Evolutionary conservation across 2,797 vertebrate genomes (phyloP).

Genomic region (Agapornis canus): DNA sequence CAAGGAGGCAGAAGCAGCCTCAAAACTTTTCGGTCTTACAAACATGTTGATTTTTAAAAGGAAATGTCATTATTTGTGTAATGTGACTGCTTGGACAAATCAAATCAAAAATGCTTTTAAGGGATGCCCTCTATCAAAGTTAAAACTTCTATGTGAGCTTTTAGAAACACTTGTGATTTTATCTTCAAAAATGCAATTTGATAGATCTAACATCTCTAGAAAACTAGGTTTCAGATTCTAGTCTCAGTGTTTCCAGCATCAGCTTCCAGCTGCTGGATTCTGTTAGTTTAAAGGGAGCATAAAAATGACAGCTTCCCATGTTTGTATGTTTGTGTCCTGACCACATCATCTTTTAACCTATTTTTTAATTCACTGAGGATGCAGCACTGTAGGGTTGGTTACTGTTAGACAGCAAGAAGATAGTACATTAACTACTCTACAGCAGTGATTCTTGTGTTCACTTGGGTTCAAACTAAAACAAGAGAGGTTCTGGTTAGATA

Average conservation of each 20-base stretch:
- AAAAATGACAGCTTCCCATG: not conserved
- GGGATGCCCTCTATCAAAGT: not conserved
- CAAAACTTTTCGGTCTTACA: not conserved
- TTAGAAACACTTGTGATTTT: not conserved
- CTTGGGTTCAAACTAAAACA: not conserved
- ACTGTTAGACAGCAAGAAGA: not conserved
- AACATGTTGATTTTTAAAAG: not conserved
- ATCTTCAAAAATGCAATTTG: not conserved
- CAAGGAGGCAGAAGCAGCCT: not conserved
- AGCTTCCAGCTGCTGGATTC: not conserved
- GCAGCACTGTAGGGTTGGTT: accelerated
- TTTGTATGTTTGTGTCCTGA: not conserved
- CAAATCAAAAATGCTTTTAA: not conserved
- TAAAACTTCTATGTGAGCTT: not conserved
- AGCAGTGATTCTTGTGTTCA: not conserved
- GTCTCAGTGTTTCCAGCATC: not conserved
- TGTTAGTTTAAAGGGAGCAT: not conserved
- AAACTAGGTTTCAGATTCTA: not conserved
- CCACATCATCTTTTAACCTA: not conserved
- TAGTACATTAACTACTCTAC: not conserved
- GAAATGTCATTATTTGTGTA: not conserved
- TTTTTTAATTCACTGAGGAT: not conserved
- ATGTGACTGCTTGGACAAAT: not conserved
- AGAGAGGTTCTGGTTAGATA: not conserved
- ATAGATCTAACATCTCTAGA: not conserved